Evolutionary conservation across 2,113 vertebrate genomes (phyloP).

Genomic region (Clarias macrocephalus): DNA sequence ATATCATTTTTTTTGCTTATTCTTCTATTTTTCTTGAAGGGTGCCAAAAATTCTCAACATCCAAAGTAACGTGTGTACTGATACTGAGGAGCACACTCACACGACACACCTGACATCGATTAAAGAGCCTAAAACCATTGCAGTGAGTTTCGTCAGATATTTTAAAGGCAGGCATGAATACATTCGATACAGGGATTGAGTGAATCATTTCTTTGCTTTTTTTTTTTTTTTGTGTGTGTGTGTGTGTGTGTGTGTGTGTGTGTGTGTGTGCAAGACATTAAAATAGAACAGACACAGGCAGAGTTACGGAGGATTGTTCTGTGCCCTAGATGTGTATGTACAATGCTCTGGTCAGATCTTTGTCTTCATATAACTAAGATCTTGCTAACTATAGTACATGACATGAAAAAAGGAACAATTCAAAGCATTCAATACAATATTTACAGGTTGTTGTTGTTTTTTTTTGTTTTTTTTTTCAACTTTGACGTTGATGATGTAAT

Average conservation of each 20-base stretch:
- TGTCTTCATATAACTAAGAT: slow-evolving; percentile 49
- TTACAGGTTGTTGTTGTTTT: slow-evolving; percentile 49
- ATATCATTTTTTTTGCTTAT: background rate
- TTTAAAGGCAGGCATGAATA: slow-evolving; percentile 68
- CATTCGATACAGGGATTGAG: slow-evolving; percentile 68
- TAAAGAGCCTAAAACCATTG: slow-evolving; percentile 30
- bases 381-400: slow-evolving; percentile 55
- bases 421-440: slow-evolving; percentile 53
- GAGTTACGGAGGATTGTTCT: slow-evolving; percentile 67
- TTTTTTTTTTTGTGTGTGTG: no score
- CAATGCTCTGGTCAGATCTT: slow-evolving; percentile 58
- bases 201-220: slow-evolving; percentile 60
- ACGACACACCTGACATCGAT: slow-evolving; percentile 4
- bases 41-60: slow-evolving; percentile 2
- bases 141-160: slow-evolving; percentile 53
- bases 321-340: slow-evolving; percentile 68
- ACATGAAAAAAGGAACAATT: slow-evolving; percentile 50
- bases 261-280: slow-evolving; percentile 72
- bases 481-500: slow-evolving; percentile 34
- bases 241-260: no score
- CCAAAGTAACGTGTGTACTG: background rate
- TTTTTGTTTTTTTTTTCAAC: background rate
- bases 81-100: slow-evolving; percentile 8
- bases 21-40: background rate
- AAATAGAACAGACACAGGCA: slow-evolving; percentile 74